Conservation (phyloP, 2,888 invertebrate genomes). For the Podabrus alpinus region DNA sequence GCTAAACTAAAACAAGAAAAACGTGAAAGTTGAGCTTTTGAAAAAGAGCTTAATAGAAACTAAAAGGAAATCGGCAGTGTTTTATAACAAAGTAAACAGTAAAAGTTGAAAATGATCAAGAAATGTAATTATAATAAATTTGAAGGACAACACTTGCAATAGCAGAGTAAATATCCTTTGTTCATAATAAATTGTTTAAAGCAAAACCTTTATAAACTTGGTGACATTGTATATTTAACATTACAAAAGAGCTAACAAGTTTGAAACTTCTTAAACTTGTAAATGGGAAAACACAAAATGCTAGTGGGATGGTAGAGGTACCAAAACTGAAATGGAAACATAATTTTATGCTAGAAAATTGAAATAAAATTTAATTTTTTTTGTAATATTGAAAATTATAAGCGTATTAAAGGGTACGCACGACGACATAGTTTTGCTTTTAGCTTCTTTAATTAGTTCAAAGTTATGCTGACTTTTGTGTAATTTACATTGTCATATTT, state of each 20-base stretch:
- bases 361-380: background rate
- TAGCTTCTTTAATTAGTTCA: background rate
- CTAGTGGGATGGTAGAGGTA: background rate
- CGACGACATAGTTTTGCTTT: background rate
- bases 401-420: background rate
- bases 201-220: background rate
- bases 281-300: background rate
- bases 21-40: background rate
- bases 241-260: constrained; percentile 3
- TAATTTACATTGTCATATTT: background rate
- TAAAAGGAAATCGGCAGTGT: background rate
- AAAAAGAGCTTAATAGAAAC: background rate
- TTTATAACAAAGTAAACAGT: background rate
- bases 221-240: constrained; percentile 1
- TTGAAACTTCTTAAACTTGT: background rate
- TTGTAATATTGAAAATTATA: background rate
- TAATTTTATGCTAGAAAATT: background rate
- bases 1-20: background rate
- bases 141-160: background rate
- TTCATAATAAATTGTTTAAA: background rate
- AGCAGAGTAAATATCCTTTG: background rate
- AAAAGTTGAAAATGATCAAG: background rate
- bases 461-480: background rate
- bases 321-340: background rate
- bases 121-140: background rate